Evolutionary conservation across 2,888 invertebrate genomes (phyloP).

Genomic region (Apamea monoglypha): DNA sequence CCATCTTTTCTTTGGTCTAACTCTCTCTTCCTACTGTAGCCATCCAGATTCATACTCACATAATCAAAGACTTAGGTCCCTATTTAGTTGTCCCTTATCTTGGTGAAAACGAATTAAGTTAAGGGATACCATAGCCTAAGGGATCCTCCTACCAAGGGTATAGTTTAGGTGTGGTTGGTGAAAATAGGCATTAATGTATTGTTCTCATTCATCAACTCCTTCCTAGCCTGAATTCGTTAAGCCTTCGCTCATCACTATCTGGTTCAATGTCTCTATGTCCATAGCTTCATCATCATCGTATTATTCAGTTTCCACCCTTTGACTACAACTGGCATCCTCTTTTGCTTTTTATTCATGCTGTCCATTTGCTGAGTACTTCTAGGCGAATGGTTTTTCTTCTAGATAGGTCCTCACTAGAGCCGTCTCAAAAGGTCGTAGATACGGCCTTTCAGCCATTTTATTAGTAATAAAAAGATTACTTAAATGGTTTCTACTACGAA

Average conservation of each 20-base stretch:
- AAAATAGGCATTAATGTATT: too few relatives aligned
- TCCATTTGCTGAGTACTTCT: too few relatives aligned
- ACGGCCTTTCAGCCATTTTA: not conserved
- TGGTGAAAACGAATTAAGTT: too few relatives aligned
- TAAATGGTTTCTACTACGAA: not conserved
- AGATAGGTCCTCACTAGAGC: not conserved
- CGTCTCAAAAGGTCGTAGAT: not conserved
- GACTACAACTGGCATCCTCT: not conserved
- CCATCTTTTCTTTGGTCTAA: not conserved
- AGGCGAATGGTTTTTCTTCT: not conserved
- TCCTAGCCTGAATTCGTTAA: not conserved
- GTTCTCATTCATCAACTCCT: not conserved
- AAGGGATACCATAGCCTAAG: too few relatives aligned
- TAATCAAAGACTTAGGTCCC: too few relatives aligned
- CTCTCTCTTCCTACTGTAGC: not conserved
- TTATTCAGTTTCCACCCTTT: not conserved
- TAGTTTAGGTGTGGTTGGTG: too few relatives aligned
- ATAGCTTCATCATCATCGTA: not conserved
- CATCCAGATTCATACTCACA: not conserved
- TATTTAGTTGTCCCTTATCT: too few relatives aligned
- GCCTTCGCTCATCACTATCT: not conserved
- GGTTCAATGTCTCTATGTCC: not conserved
- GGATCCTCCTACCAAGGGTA: too few relatives aligned
- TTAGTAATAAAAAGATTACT: not conserved
- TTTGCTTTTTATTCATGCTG: not conserved